A percentile compares a stretch with the other conserved stretches of the same genome.
phyloP scores from a whole-genome alignment of 2,113 vertebrate species.

The Scartelaos histophorus region DNA sequence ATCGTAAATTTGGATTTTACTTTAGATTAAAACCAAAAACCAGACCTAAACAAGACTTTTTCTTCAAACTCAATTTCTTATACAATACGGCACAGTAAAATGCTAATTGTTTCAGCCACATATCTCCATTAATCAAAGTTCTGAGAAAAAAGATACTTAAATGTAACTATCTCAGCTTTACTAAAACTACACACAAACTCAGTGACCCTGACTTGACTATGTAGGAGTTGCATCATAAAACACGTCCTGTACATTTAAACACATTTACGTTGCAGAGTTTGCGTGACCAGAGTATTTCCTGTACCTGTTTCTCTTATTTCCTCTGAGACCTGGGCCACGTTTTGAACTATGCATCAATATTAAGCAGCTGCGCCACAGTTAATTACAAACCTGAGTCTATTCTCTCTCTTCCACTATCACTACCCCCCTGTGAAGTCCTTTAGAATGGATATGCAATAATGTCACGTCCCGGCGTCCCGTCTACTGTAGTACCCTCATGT shows the following conservation, averaged over 20 bases:
- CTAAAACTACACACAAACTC: no score
- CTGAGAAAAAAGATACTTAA: no score
- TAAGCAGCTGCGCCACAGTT: slow-evolving; percentile 13
- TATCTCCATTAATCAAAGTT: no score
- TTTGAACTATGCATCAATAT: slow-evolving; percentile 34
- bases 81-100: not conserved
- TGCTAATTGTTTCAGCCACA: not conserved
- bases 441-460: slow-evolving; percentile 11
- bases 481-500: slow-evolving; percentile 1
- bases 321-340: slow-evolving; percentile 16
- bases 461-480: slow-evolving; percentile 5
- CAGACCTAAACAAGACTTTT: not conserved
- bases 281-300: slow-evolving; percentile 24
- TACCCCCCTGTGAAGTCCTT: slow-evolving; percentile 8
- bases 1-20: no score
- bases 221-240: not conserved
- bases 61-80: not conserved
- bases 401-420: slow-evolving; percentile 8
- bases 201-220: no score
- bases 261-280: not conserved
- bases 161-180: no score
- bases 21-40: no score
- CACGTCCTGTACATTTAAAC: not conserved
- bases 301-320: slow-evolving; percentile 27
- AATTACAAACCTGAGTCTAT: slow-evolving; percentile 22